Evolutionary conservation across 2,113 vertebrate genomes (phyloP).

Genomic region (Nanger granti): DNA sequence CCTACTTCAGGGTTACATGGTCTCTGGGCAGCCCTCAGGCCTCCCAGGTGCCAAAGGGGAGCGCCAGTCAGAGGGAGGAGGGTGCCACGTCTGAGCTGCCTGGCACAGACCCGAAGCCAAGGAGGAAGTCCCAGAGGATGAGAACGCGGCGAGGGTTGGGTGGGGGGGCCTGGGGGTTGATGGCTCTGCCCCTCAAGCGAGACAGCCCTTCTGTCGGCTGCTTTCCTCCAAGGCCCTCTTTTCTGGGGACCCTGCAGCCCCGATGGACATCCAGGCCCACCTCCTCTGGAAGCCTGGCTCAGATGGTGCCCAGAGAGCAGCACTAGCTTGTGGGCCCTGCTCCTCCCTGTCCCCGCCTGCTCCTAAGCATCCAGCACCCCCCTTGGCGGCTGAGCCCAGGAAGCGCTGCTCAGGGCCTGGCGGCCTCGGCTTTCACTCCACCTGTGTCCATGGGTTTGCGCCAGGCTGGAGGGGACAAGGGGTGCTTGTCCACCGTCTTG

Average conservation of each 20-base stretch:
- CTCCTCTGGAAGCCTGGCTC: neutral
- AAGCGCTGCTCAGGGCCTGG: conserved; percentile 50
- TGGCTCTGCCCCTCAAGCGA: neutral
- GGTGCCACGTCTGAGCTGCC: neutral
- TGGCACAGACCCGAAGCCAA: rapidly evolving
- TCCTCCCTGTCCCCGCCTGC: neutral
- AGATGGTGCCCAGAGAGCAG: neutral
- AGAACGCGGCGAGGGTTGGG: neutral
- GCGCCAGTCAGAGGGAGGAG: neutral
- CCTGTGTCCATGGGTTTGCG: conserved; percentile 1
- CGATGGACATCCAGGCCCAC: neutral
- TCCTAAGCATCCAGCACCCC: conserved; percentile 19
- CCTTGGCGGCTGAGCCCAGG: conserved; percentile 45
- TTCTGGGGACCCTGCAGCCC: neutral
- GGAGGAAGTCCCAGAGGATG: neutral
- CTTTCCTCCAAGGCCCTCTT: neutral
- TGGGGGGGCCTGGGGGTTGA: neutral
- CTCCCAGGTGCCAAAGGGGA: neutral
- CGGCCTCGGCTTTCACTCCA: neutral
- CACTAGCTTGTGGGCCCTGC: neutral
- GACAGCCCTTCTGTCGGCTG: neutral
- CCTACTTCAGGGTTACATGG: neutral
- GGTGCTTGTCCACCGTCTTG: neutral
- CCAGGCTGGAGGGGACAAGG: neutral
- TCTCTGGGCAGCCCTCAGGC: neutral